Evolutionary conservation across 2,113 vertebrate genomes (phyloP).

Genomic region (Eleginops maclovinus): DNA sequence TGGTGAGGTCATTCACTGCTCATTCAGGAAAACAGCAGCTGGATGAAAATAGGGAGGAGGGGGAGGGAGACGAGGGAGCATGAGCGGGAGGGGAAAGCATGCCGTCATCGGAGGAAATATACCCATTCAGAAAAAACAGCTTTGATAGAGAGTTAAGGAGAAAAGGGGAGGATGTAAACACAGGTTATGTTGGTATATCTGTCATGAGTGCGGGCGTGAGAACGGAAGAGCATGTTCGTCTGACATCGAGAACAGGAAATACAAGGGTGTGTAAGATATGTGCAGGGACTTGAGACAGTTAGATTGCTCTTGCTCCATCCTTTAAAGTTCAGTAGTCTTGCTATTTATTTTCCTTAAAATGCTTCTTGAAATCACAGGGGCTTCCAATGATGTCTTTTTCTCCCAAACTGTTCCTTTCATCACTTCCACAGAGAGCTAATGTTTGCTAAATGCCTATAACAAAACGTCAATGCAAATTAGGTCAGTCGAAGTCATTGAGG

Average conservation of each 20-base stretch:
- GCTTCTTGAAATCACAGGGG: too few relatives aligned
- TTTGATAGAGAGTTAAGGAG: background rate
- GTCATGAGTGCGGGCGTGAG: background rate
- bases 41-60: constrained; percentile 50
- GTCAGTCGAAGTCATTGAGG: constrained; percentile 39
- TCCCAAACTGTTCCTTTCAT: background rate
- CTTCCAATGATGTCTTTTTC: background rate
- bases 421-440: background rate
- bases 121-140: constrained; percentile 48
- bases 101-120: constrained; percentile 38
- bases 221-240: background rate
- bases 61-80: constrained; percentile 24
- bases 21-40: constrained; percentile 69
- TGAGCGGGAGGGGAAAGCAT: constrained; percentile 20
- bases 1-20: constrained; percentile 50
- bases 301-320: background rate
- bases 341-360: too few relatives aligned
- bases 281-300: background rate
- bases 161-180: background rate
- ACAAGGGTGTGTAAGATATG: background rate
- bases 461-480: constrained; percentile 15
- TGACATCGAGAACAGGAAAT: background rate
- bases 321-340: too few relatives aligned
- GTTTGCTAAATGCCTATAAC: constrained; percentile 28
- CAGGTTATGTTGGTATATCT: too few relatives aligned